Conservation (phyloP, 2,888 invertebrate genomes). For the Tethea ocularis region DNA sequence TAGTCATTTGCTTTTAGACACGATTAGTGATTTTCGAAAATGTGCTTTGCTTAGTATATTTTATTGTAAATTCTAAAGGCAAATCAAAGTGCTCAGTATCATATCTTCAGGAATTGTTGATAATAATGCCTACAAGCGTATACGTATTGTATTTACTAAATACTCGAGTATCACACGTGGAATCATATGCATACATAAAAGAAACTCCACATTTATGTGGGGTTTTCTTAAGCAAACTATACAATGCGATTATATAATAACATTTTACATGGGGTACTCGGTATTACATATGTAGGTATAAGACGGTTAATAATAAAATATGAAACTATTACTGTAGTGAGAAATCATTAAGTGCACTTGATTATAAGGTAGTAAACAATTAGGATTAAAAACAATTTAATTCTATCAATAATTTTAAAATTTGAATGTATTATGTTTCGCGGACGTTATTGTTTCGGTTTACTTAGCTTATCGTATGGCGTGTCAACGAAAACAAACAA, state of each 20-base stretch:
- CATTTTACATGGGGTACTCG: constrained; percentile 35
- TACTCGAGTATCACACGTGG: constrained; percentile 31
- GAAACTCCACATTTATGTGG: constrained; percentile 6
- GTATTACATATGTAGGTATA: constrained; percentile 32
- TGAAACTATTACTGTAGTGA: constrained; percentile 66
- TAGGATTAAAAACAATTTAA: constrained; percentile 47
- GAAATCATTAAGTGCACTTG: constrained; percentile 80
- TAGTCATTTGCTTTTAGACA: constrained; percentile 41
- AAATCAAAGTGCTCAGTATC: constrained; percentile 33
- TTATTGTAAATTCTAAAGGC: constrained; percentile 27
- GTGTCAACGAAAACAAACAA: background rate
- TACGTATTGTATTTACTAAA: constrained; percentile 36
- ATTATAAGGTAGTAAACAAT: constrained; percentile 55
- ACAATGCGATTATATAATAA: too few relatives aligned
- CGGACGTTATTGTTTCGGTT: constrained; percentile 31
- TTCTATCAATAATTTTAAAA: constrained; percentile 45
- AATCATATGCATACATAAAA: constrained; percentile 15
- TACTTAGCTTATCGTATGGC: constrained; percentile 20
- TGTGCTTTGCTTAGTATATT: constrained; percentile 34
- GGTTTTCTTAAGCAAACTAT: too few relatives aligned
- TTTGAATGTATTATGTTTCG: constrained; percentile 56
- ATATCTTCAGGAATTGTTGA: constrained; percentile 26
- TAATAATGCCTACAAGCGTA: constrained; percentile 39
- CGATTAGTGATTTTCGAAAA: constrained; percentile 22
- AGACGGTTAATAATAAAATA: constrained; percentile 33